These are phyloP conservation scores for Sebastiscus albofasciatus DNA, from an alignment of 2,797 vertebrate genomes.

Conservation along the genomic window DNA sequence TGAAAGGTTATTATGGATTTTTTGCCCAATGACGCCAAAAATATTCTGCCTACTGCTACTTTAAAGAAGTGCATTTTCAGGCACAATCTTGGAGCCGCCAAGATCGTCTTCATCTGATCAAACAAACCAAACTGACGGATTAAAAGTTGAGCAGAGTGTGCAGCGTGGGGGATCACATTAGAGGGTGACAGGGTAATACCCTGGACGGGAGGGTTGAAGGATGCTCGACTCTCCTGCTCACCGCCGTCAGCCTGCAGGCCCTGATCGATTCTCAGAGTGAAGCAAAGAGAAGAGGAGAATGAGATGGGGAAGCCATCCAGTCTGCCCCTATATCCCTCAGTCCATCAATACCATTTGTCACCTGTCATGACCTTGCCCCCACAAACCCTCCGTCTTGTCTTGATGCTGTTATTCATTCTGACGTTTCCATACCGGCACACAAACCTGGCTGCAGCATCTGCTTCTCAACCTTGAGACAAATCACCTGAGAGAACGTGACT, in stretches of 20 bases:
- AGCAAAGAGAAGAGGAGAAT: conserved; percentile 31
- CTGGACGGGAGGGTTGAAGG: conserved; percentile 25
- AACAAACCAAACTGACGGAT: not conserved
- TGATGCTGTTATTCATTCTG: conserved; percentile 48
- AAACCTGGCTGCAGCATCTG: conserved; percentile 40
- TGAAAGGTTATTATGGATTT: too few relatives aligned
- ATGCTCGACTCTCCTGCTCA: conserved; percentile 5
- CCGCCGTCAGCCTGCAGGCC: conserved; percentile 33
- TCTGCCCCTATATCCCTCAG: conserved; percentile 28
- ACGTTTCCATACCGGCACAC: conserved; percentile 37
- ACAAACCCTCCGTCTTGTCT: conserved; percentile 36
- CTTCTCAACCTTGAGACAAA: conserved; percentile 56
- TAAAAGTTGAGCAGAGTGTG: not conserved
- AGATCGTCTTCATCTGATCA: not conserved
- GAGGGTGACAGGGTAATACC: conserved; percentile 33
- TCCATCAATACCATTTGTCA: conserved; percentile 66
- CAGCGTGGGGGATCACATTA: conserved; percentile 19
- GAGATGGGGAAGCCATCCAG: conserved; percentile 42
- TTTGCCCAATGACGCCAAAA: too few relatives aligned
- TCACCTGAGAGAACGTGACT: conserved; percentile 38
- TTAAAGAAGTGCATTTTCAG: too few relatives aligned
- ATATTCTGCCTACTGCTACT: too few relatives aligned
- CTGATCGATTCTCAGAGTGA: conserved; percentile 50
- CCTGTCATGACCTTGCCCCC: conserved; percentile 49
- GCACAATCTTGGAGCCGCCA: not conserved